phyloP scores from a whole-genome alignment of 2,888 invertebrate species.

The Iphiclides podalirius region DNA sequence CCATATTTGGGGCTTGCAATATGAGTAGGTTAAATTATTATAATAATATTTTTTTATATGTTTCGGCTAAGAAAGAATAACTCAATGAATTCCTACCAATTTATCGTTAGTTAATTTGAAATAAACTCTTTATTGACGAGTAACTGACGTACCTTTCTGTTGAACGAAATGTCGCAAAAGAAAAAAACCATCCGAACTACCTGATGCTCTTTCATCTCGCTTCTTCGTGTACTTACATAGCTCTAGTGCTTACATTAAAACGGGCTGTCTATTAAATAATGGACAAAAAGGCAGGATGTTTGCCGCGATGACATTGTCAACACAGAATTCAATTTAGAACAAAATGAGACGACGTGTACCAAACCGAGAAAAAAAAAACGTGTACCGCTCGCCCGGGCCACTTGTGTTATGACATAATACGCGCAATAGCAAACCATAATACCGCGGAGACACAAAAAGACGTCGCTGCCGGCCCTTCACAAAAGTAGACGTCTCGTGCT shows the following conservation, averaged over 20 bases:
- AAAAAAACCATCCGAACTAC: conserved; percentile 9
- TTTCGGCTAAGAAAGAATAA: no score
- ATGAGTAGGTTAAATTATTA: no score
- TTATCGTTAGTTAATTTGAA: no score
- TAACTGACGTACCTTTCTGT: not conserved
- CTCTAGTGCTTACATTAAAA: conserved; percentile 4
- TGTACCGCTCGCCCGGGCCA: conserved; percentile 58
- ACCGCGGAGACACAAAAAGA: conserved; percentile 64
- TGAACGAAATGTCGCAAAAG: not conserved
- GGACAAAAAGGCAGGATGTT: conserved; percentile 69
- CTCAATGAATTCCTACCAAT: no score
- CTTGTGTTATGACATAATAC: conserved; percentile 79
- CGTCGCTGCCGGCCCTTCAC: conserved; percentile 58
- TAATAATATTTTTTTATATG: no score
- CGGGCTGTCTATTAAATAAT: conserved; percentile 20
- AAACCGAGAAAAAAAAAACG: conserved; percentile 46
- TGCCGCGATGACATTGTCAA: conserved; percentile 69
- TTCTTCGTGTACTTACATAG: not conserved
- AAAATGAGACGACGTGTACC: conserved; percentile 46
- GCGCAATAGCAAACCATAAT: conserved; percentile 75
- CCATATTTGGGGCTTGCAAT: no score
- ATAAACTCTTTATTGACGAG: no score
- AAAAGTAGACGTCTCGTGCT: conserved; percentile 66
- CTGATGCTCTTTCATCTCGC: conserved; percentile 1
- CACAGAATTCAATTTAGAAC: conserved; percentile 70